These are phyloP conservation scores for Xiphorhynchus elegans DNA, from an alignment of 2,113 vertebrate species.

Conservation along the genomic window DNA sequence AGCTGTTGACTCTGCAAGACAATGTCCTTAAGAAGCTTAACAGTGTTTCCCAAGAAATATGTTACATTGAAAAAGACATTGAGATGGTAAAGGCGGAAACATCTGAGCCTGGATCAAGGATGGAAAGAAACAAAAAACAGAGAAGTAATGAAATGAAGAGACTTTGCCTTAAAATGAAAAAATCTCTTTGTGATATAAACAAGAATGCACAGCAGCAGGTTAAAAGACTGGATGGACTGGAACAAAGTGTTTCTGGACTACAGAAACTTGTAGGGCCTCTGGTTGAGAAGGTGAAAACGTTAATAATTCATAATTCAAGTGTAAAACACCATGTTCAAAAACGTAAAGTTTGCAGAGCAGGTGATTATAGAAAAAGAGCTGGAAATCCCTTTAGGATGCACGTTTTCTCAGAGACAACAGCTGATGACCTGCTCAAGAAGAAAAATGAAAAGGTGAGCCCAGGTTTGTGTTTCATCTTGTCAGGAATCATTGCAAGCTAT, in stretches of 20 bases:
- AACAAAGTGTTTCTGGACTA: constrained; percentile 79
- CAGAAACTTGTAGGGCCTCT: constrained; percentile 84
- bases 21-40: constrained; percentile 80
- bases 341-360: constrained; percentile 45
- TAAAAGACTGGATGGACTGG: constrained; percentile 80
- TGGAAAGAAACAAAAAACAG: neutral
- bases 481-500: neutral
- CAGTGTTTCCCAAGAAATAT: constrained; percentile 78
- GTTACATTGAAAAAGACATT: constrained; percentile 75
- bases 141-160: constrained; percentile 54
- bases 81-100: constrained; percentile 80
- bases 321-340: constrained; percentile 71
- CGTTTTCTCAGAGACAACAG: constrained; percentile 50
- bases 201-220: constrained; percentile 77
- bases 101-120: constrained; percentile 67
- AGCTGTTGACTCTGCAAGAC: constrained; percentile 78
- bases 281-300: constrained; percentile 78
- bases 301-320: constrained; percentile 73
- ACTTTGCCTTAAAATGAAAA: constrained; percentile 72
- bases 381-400: constrained; percentile 71
- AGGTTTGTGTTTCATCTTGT: constrained; percentile 24
- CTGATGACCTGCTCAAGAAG: constrained; percentile 41
- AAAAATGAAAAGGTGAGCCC: constrained; percentile 81
- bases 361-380: constrained; percentile 53
- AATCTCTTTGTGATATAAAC: constrained; percentile 70